phyloP scores from a whole-genome alignment of 2,888 invertebrate species.

The Diplolepis rosae region DNA sequence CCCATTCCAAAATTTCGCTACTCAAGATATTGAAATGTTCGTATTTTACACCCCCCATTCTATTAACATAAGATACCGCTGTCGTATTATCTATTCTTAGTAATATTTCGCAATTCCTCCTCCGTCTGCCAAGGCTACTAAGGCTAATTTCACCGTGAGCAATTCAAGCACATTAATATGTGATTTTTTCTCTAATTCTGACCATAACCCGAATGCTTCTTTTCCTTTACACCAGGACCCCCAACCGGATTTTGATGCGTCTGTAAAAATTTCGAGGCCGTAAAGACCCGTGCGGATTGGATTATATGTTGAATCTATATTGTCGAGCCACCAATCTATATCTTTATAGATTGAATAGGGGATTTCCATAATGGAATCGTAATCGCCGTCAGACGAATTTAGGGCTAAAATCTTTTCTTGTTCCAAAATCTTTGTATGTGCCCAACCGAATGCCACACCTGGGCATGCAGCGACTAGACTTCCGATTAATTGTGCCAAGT shows the following conservation, averaged over 20 bases:
- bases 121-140: constrained; percentile 16
- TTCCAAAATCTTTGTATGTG: too few species aligned
- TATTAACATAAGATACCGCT: too few species aligned
- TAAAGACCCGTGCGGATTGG: constrained; percentile 1
- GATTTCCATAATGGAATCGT: not conserved
- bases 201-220: constrained; percentile 17
- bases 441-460: not conserved
- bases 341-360: not conserved
- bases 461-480: not conserved
- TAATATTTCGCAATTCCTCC: constrained; percentile 27
- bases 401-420: too few species aligned
- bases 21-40: not conserved
- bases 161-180: constrained; percentile 33
- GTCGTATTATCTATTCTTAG: not conserved
- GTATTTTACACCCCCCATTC: constrained; percentile 37
- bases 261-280: constrained; percentile 30
- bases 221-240: constrained; percentile 25
- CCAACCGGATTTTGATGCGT: constrained; percentile 35
- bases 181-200: not conserved
- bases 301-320: constrained; percentile 16
- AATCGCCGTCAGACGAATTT: not conserved
- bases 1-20: too few species aligned
- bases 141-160: constrained; percentile 20
- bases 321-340: constrained; percentile 4
- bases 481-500: not conserved